These are phyloP conservation scores for Netelia inedita DNA, from an alignment of 2,888 invertebrate genomes.

Conservation along the genomic window DNA sequence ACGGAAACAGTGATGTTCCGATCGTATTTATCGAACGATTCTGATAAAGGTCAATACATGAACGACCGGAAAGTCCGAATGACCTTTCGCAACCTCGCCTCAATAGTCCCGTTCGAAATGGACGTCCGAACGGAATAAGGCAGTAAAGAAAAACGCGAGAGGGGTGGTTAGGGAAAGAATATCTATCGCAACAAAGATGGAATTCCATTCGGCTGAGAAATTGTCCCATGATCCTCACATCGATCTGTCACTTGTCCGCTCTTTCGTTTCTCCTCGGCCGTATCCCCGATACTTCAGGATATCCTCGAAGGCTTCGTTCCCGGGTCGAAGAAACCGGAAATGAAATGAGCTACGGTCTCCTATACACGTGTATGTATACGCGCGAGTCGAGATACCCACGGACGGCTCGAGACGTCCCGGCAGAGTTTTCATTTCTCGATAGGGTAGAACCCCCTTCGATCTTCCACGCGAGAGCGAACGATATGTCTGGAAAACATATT, in stretches of 20 bases:
- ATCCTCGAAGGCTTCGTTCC: neutral
- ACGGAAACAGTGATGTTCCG: too few relatives aligned
- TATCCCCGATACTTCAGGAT: neutral
- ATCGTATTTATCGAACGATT: too few relatives aligned
- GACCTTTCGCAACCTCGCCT: slow-evolving; percentile 29
- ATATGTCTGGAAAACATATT: slow-evolving; percentile 8
- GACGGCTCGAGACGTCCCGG: neutral
- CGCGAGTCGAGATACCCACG: neutral
- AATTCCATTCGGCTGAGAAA: slow-evolving; percentile 19
- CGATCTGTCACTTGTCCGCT: slow-evolving; percentile 22
- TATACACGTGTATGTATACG: slow-evolving; percentile 4
- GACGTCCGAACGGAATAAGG: neutral
- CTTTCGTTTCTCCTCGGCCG: slow-evolving; percentile 1
- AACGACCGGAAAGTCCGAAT: slow-evolving; percentile 18
- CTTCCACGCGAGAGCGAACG: neutral
- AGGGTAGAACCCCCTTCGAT: neutral
- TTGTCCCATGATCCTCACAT: slow-evolving; percentile 17
- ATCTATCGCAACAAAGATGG: slow-evolving; percentile 26
- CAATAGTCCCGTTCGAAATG: neutral
- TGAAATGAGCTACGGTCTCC: slow-evolving; percentile 3
- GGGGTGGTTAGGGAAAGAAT: slow-evolving; percentile 12
- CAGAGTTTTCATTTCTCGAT: slow-evolving; percentile 1
- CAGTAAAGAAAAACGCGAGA: neutral
- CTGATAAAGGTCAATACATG: too few relatives aligned
- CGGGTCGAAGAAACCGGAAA: slow-evolving; percentile 23